These are phyloP conservation scores for Colletes gigas DNA, from an alignment of 1,140 invertebrate species.

Conservation along the genomic window DNA sequence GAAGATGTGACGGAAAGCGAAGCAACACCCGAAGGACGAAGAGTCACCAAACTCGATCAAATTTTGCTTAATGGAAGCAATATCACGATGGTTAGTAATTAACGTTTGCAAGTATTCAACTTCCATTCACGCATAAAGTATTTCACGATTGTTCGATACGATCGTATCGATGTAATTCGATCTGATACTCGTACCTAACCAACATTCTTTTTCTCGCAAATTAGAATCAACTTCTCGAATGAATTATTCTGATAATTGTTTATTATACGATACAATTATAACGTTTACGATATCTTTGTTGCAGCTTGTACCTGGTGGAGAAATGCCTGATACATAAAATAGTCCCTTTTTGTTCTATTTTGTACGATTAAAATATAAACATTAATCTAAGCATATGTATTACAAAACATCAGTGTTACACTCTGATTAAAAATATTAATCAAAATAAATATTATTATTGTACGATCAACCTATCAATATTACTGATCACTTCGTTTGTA, in stretches of 20 bases:
- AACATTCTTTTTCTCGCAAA: no score
- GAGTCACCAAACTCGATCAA: constrained; percentile 98
- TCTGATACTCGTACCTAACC: no score
- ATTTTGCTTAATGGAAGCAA: constrained; percentile 99
- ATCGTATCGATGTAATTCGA: no score
- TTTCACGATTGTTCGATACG: no score
- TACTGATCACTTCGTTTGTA: constrained; percentile 29
- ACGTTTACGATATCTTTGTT: constrained; percentile 69
- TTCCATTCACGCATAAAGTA: no score
- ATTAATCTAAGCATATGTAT: constrained; percentile 28
- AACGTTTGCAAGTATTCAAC: not conserved
- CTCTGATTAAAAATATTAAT: constrained; percentile 26
- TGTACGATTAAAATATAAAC: constrained; percentile 25
- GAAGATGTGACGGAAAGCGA: constrained; percentile 97
- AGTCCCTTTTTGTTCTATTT: constrained; percentile 13
- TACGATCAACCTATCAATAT: constrained; percentile 35
- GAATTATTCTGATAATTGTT: no score
- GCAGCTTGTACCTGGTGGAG: constrained; percentile 86
- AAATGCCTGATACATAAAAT: constrained; percentile 84
- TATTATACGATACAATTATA: not conserved
- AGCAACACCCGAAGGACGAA: constrained; percentile 96
- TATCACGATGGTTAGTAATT: constrained; percentile 94
- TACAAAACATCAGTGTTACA: constrained; percentile 13
- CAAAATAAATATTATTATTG: constrained; percentile 52
- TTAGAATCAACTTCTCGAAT: no score